Conservation (phyloP, 2,888 invertebrate species). For the Nowickia ferox region DNA sequence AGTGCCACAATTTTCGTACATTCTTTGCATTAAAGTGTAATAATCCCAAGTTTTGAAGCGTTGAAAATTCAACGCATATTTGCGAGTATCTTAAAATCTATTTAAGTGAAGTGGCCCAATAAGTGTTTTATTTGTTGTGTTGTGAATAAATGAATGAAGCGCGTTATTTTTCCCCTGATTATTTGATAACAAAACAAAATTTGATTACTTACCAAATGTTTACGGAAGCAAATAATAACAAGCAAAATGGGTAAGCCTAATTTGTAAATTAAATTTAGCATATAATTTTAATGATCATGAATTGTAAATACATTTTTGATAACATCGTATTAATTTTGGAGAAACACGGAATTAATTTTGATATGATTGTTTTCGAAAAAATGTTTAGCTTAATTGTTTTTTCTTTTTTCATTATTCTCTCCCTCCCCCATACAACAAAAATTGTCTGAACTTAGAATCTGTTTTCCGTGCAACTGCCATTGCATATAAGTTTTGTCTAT, state of each 20-base stretch:
- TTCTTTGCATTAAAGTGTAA: conserved; percentile 42
- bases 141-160: conserved; percentile 38
- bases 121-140: conserved; percentile 44
- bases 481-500: too few relatives aligned
- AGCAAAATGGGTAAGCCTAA: conserved; percentile 67
- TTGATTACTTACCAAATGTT: neutral
- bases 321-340: neutral
- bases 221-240: conserved; percentile 15
- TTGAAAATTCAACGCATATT: conserved; percentile 22
- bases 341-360: neutral
- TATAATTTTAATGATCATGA: neutral
- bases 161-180: conserved; percentile 30
- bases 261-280: neutral
- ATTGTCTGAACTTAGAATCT: too few relatives aligned
- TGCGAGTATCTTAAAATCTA: conserved; percentile 4
- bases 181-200: conserved; percentile 17
- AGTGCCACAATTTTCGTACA: conserved; percentile 7
- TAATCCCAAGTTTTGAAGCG: conserved; percentile 37
- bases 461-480: too few relatives aligned
- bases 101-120: conserved; percentile 40
- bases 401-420: too few relatives aligned
- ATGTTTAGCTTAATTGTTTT: too few relatives aligned
- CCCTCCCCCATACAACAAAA: too few relatives aligned
- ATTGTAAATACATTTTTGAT: neutral
- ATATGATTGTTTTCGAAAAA: neutral